A percentile compares a stretch with the other conserved stretches of the same genome.
phyloP scores from a whole-genome alignment of 2,888 invertebrate genomes.

The Scrobipalpa costella region DNA sequence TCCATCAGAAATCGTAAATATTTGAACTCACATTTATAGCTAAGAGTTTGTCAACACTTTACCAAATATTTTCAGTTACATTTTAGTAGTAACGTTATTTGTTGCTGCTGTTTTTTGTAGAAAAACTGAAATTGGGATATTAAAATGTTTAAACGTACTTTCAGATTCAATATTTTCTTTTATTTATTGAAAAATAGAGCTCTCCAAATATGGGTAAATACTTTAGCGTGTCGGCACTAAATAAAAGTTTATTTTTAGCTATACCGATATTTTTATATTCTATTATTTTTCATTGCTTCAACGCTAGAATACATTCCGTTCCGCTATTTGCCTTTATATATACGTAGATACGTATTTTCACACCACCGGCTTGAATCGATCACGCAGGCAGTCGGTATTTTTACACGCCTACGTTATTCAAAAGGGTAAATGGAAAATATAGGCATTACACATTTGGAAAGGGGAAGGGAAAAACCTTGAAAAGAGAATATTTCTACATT shows the following conservation, averaged over 20 bases:
- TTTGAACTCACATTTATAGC: background rate
- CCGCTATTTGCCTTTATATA: background rate
- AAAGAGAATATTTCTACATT: slow-evolving; percentile 10
- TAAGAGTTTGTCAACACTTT: background rate
- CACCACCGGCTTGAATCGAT: slow-evolving; percentile 3
- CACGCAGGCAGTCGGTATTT: slow-evolving; percentile 1
- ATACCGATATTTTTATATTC: too few species aligned
- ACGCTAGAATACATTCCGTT: too few species aligned
- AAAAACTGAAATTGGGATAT: too few species aligned
- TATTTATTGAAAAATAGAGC: too few species aligned
- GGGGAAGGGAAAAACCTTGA: background rate
- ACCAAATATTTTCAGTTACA: background rate
- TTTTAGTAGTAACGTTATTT: background rate
- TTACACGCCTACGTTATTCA: slow-evolving; percentile 12
- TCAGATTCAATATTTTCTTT: too few species aligned
- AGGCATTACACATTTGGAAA: background rate
- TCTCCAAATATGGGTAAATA: too few species aligned
- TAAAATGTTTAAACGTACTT: too few species aligned
- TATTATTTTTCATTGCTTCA: too few species aligned
- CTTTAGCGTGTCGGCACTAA: too few species aligned
- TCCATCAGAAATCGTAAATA: background rate
- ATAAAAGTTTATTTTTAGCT: too few species aligned
- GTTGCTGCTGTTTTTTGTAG: too few species aligned
- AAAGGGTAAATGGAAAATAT: slow-evolving; percentile 12
- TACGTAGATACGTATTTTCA: background rate